Conservation (phyloP, 2,113 vertebrate genomes). For the Eudorcas thomsonii region DNA sequence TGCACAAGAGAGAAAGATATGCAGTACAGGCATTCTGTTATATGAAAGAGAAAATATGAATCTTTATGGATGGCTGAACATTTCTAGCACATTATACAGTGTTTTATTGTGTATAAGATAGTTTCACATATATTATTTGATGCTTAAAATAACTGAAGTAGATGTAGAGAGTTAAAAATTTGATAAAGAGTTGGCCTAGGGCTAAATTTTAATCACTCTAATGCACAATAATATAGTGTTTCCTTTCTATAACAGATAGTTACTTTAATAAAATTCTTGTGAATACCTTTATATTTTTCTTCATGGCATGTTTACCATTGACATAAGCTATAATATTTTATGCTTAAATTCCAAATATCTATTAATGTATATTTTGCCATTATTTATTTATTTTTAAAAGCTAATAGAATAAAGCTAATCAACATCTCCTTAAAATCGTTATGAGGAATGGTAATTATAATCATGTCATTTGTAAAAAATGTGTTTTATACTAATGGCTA, state of each 20-base stretch:
- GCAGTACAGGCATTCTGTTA: not conserved
- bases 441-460: conserved; percentile 10
- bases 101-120: not conserved
- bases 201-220: not conserved
- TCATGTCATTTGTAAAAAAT: not conserved
- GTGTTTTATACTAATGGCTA: not conserved
- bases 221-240: not conserved
- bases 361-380: not conserved
- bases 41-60: not conserved
- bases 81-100: not conserved
- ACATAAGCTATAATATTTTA: not conserved
- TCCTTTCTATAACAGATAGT: not conserved
- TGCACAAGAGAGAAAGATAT: not conserved
- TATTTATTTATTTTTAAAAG: not conserved
- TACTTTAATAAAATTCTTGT: not conserved
- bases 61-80: not conserved
- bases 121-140: not conserved
- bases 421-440: not conserved
- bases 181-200: not conserved
- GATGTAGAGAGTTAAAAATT: not conserved
- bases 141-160: not conserved
- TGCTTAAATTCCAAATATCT: not conserved
- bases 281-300: not conserved
- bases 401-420: not conserved
- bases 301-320: not conserved